Conservation (phyloP, 2,888 invertebrate genomes). For the Trachelus troglodyta region DNA sequence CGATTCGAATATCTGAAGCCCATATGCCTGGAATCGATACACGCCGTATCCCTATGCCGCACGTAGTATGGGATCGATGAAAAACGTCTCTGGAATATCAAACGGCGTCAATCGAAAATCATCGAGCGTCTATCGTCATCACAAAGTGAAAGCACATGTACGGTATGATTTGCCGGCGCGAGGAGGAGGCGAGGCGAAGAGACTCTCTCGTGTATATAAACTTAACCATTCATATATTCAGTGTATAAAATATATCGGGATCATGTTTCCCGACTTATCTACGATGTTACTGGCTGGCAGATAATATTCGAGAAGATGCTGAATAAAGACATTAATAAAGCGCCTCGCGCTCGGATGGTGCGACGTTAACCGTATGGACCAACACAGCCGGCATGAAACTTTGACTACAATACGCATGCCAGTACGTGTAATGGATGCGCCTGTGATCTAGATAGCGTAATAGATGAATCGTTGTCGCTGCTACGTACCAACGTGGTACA, state of each 20-base stretch:
- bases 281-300: conserved; percentile 28
- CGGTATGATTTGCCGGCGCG: not conserved
- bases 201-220: conserved; percentile 9
- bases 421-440: conserved; percentile 37
- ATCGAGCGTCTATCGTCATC: not conserved
- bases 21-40: not conserved
- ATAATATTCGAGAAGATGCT: conserved; percentile 29
- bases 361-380: conserved; percentile 22
- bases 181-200: conserved; percentile 8
- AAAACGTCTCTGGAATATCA: conserved; percentile 20
- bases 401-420: conserved; percentile 40
- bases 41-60: not conserved
- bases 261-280: conserved; percentile 30
- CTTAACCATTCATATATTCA: conserved; percentile 13
- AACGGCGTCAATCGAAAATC: not conserved
- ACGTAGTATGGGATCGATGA: not conserved
- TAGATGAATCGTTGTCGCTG: not conserved
- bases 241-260: conserved; percentile 23
- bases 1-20: not conserved
- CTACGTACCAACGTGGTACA: not conserved
- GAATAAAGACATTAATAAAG: conserved; percentile 56
- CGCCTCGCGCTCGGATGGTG: conserved; percentile 35
- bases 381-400: conserved; percentile 21
- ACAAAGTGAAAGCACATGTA: conserved; percentile 1
- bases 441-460: conserved; percentile 30